Base-by-base conservation (phyloP, 2,797 vertebrate species). In the Liparis tanakae region DNA sequence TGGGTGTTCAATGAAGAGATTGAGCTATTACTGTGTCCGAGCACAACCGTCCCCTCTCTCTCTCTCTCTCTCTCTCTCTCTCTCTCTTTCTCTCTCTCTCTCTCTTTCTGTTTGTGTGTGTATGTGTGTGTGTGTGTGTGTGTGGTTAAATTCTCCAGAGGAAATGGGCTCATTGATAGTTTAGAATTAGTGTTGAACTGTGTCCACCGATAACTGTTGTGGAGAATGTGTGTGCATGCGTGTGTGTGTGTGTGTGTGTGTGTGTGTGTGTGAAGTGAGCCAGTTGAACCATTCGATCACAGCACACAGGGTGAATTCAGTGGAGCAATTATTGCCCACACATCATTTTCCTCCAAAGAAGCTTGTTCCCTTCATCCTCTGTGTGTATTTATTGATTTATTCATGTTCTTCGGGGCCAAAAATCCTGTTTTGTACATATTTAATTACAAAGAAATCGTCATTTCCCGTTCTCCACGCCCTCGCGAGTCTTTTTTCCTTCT, bases 271-370 rank as follows among this genome's bases (percentile, higher is more conserved):
- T 58, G 44, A n/a, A 48, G 62, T 60, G 43, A 80, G 76, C 46
- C 37, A 43, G 65, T 77, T 66, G 70, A 87, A 78, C 44, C 63
- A 66, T 78, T 84, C 87, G 87, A 91, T 91, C 79, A 74, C 67
- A 72, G 79, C 50, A 66, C 75, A 79, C 25, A 39, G 34, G 66
- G 69, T 74, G 73, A 83, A 70, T 79, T 78, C 73, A 84, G 61
- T 46, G 65, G 62, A 59, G 72, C 74, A 76, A 72, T 82, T 79
- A 71, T 76, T 15, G 67, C 54, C 84, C 53, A 9, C 25, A 67
- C 75, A 68, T 82, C 43, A 76, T 80, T 88, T 78, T 77, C 25
- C 50, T 77, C 25, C 50, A 70, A 22, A 65, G 63, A 59, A 65
- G 56, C 43, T 58, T 25, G 51, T 22, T 63, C 39, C 9, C 9